Evolutionary conservation across 2,113 vertebrate genomes (phyloP).

Genomic region (Phylloscopus trochiloides): DNA sequence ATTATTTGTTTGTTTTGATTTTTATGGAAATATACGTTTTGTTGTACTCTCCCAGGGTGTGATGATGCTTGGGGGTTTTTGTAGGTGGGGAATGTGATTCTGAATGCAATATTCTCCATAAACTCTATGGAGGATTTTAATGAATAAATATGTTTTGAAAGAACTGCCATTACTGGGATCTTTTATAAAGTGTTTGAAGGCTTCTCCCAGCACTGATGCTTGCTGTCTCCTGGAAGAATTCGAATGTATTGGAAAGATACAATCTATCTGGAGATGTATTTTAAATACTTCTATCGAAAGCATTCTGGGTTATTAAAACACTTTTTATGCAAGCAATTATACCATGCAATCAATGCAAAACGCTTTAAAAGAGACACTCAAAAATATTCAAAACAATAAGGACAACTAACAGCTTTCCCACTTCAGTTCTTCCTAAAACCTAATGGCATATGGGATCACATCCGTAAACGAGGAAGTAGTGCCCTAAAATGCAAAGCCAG

Average conservation of each 20-base stretch:
- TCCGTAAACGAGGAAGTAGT: background rate
- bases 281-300: slow-evolving; percentile 2
- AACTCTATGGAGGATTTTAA: background rate
- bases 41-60: background rate
- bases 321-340: background rate
- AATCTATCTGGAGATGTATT: background rate
- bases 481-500: background rate
- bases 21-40: background rate
- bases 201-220: background rate
- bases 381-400: background rate
- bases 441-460: background rate
- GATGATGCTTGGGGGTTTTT: background rate
- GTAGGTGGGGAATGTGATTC: background rate
- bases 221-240: background rate
- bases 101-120: background rate
- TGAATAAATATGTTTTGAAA: background rate
- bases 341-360: background rate
- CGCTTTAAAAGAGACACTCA: background rate
- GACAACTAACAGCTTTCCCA: background rate
- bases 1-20: slow-evolving; percentile 7
- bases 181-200: background rate
- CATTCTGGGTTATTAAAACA: background rate
- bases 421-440: background rate
- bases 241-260: background rate
- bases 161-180: background rate